Base-by-base conservation (phyloP, 2,888 invertebrate genomes). In the Boloria euphrosyne region DNA sequence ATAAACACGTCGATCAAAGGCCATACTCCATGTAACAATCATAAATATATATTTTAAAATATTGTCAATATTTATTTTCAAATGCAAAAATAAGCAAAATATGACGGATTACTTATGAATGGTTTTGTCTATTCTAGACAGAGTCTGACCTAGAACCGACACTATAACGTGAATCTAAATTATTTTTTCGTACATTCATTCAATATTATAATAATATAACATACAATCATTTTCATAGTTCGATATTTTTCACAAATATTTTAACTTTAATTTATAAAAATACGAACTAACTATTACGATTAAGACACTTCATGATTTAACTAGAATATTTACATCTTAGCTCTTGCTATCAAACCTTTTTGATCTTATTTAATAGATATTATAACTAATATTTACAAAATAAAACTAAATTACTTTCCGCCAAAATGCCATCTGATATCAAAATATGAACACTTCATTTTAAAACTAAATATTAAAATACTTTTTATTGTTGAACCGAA, bases 251-350 rank as follows among this genome's bases (percentile, higher is more conserved):
- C 14, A 18, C 18, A 16, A 14, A 27, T 13, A 47, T 4, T n/a
- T 6, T 27, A 22, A 38, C 31, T 49, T 16, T 16, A 78, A 81
- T 77, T 83, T 85, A 86, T 81, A 86, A 86, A 86, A 86, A 86
- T 86, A 87, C 84, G 78, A 84, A 81, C 77, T 75, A 82, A 81
- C 79, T 75, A 76, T 74, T 78, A 77, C 72, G 69, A 75, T 78
- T 86, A 87, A 87, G 87, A 87, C 87, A 87, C 87, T 85, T 65
- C 81, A 71, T 77, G 53, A 70, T 69, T 74, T 71, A 73, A 78
- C 66, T 74, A 69, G 27, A 67, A 70, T 69, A 76, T 78, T 71
- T 77, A 77, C 76, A 79, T 72, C 73, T 70, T 65, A 68, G n/a
- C n/a, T n/a, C n/a, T n/a, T n/a, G n/a, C 16, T 51, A 44, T 2